These are phyloP conservation scores for Orchesella flavescens DNA, from an alignment of 2,888 invertebrate genomes.

Conservation along the genomic window DNA sequence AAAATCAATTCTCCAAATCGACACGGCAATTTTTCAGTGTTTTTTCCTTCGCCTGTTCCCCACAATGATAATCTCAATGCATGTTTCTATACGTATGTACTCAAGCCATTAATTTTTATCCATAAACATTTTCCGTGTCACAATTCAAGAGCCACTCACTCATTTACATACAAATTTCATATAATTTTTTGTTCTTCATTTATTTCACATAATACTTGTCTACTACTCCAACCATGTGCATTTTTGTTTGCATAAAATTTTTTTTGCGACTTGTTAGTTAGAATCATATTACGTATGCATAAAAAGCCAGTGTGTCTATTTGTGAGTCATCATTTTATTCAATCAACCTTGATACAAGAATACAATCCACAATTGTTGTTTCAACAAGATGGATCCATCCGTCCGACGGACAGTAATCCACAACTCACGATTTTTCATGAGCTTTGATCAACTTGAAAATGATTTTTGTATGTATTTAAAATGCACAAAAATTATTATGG, in stretches of 20 bases:
- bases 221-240: too few species aligned
- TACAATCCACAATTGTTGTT: constrained; percentile 14
- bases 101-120: not conserved
- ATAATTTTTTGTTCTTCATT: too few species aligned
- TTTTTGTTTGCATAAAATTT: too few species aligned
- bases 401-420: constrained; percentile 25
- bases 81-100: not conserved
- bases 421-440: constrained; percentile 47
- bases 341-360: constrained; percentile 23
- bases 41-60: too few species aligned
- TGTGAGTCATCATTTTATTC: constrained; percentile 20
- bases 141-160: not conserved
- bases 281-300: too few species aligned
- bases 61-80: too few species aligned
- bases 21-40: not conserved
- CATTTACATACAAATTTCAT: constrained; percentile 10
- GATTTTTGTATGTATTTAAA: not conserved
- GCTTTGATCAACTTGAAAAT: constrained; percentile 28
- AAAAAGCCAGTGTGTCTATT: too few species aligned
- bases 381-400: constrained; percentile 15
- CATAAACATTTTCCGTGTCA: constrained; percentile 4
- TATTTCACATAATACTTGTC: too few species aligned
- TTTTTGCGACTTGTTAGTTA: too few species aligned
- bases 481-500: not conserved
- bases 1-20: not conserved